Conservation (phyloP, 2,113 vertebrate species). For the Cololabis saira region DNA sequence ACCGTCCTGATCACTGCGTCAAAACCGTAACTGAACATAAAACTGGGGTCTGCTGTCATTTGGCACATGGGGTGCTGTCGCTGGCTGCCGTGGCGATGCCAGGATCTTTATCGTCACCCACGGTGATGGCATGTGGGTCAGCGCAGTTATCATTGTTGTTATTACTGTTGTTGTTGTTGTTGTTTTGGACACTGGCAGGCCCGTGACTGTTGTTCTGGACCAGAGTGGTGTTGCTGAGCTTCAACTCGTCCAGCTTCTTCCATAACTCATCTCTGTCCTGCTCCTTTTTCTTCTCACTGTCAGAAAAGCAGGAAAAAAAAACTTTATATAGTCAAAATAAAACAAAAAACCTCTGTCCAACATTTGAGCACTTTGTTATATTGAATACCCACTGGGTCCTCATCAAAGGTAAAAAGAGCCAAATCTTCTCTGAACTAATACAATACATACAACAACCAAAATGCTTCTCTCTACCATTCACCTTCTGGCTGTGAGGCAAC, state of each 20-base stretch:
- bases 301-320: not conserved
- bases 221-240: slow-evolving; percentile 81
- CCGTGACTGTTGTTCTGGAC: slow-evolving; percentile 87
- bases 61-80: slow-evolving; percentile 75
- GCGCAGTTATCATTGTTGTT: slow-evolving; percentile 35
- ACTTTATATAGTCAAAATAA: too few relatives aligned
- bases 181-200: slow-evolving; percentile 80
- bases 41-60: slow-evolving; percentile 74
- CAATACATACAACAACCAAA: too few relatives aligned
- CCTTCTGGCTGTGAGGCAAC: too few relatives aligned
- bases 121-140: not conserved
- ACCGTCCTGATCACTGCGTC: slow-evolving; percentile 67
- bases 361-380: too few relatives aligned
- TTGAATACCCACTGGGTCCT: too few relatives aligned
- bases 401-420: too few relatives aligned
- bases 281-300: slow-evolving; percentile 97
- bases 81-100: slow-evolving; percentile 9
- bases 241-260: slow-evolving; percentile 91
- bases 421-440: too few relatives aligned
- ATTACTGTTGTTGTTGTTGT: slow-evolving; percentile 72
- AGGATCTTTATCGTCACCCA: slow-evolving; percentile 28
- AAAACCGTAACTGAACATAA: slow-evolving; percentile 73
- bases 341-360: too few relatives aligned
- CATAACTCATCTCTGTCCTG: slow-evolving; percentile 96
- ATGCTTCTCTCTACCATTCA: too few relatives aligned